Evolutionary conservation across 2,888 invertebrate species (phyloP).

Genomic region (Troilus luridus): DNA sequence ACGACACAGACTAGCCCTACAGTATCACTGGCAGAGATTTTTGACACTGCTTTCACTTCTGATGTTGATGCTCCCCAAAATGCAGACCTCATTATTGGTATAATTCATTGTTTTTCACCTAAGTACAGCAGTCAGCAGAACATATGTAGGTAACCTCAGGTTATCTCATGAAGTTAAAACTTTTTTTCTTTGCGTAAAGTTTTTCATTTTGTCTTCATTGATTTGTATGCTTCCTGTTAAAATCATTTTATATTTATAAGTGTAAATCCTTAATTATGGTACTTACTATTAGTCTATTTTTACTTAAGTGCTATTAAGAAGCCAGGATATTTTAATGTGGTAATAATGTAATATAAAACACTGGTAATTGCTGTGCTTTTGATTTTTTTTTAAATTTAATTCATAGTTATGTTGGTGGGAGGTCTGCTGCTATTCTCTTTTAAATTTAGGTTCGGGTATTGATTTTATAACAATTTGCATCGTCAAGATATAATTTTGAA

Average conservation of each 20-base stretch:
- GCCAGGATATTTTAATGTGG: background rate
- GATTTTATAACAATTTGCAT: background rate
- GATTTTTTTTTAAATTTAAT: background rate
- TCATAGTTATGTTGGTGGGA: background rate
- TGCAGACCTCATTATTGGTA: slow-evolving; percentile 63
- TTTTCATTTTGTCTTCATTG: background rate
- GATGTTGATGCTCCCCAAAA: slow-evolving; percentile 71
- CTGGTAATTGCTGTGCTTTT: slow-evolving; percentile 23
- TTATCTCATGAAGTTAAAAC: slow-evolving; percentile 43
- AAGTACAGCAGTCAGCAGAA: slow-evolving; percentile 32
- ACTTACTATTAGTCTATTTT: background rate
- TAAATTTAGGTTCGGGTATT: slow-evolving; percentile 1
- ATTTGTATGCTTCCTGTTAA: background rate
- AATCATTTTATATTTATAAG: background rate
- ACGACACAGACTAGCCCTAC: slow-evolving; percentile 63
- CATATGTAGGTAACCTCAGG: slow-evolving; percentile 53
- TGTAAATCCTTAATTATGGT: background rate
- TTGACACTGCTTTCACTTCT: slow-evolving; percentile 77
- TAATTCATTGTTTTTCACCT: slow-evolving; percentile 51
- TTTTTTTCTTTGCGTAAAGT: background rate
- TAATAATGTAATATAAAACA: background rate
- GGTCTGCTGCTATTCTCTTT: background rate
- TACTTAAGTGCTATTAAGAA: background rate
- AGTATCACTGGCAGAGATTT: slow-evolving; percentile 73
- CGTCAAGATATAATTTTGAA: slow-evolving; percentile 10